These are phyloP conservation scores for Forbesichthys agassizii DNA, from an alignment of 2,113 vertebrate genomes.

Conservation along the genomic window DNA sequence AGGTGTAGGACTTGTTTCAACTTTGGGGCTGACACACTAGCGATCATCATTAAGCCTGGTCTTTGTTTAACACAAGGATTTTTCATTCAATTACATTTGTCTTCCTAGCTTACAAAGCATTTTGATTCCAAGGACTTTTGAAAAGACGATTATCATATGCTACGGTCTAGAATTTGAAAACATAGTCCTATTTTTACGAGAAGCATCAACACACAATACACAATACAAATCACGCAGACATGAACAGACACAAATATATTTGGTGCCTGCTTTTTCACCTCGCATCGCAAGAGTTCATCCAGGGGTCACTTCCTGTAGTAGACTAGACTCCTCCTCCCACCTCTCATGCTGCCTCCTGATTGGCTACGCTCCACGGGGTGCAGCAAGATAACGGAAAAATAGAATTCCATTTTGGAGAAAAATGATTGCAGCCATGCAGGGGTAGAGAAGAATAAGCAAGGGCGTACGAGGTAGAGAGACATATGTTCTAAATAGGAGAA, in stretches of 20 bases:
- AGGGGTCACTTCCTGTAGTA: conserved; percentile 34
- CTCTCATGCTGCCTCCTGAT: conserved; percentile 5
- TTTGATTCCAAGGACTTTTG: too few species aligned
- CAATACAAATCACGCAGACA: conserved; percentile 1
- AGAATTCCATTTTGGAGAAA: background rate
- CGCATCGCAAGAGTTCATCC: conserved; percentile 30
- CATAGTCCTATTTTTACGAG: background rate
- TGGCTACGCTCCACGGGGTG: background rate
- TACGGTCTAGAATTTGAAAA: too few species aligned
- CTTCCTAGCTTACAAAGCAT: too few species aligned
- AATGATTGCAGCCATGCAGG: background rate
- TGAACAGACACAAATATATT: background rate
- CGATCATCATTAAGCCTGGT: too few species aligned
- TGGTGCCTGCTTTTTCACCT: conserved; percentile 39
- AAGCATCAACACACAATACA: background rate
- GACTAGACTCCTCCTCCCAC: conserved; percentile 1
- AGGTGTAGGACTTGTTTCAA: too few species aligned
- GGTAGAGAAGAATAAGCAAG: background rate
- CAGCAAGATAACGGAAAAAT: background rate
- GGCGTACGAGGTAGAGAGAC: too few species aligned
- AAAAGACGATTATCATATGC: too few species aligned
- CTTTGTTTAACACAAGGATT: too few species aligned
- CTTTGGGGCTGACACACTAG: too few species aligned
- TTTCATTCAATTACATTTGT: too few species aligned
- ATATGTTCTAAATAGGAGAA: conserved; percentile 13